These are phyloP conservation scores for Bombus balteatus DNA, from an alignment of 1,140 invertebrate genomes.

Conservation along the genomic window DNA sequence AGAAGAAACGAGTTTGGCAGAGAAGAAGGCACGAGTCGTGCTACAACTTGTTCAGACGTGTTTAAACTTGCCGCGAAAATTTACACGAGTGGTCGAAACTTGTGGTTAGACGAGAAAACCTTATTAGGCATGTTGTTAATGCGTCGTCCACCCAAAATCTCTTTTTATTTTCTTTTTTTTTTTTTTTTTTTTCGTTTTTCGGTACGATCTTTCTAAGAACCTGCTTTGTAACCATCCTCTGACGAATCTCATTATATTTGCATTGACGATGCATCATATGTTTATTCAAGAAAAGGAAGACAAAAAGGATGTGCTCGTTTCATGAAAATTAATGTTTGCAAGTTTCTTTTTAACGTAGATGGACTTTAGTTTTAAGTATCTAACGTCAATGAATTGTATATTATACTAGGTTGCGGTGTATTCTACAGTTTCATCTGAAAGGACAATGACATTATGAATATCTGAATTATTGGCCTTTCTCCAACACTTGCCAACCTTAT, in stretches of 20 bases:
- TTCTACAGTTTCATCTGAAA: neutral
- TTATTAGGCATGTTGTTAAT: slow-evolving; percentile 32
- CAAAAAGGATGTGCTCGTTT: neutral
- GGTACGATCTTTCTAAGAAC: slow-evolving; percentile 21
- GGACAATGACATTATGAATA: neutral
- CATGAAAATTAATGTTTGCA: neutral
- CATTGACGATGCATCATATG: neutral
- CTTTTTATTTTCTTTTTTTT: neutral
- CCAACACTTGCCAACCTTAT: neutral
- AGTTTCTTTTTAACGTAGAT: neutral
- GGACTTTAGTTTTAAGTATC: neutral
- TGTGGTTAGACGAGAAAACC: slow-evolving; percentile 20
- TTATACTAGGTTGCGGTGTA: neutral
- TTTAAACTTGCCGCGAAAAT: slow-evolving; percentile 2
- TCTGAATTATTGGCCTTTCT: neutral
- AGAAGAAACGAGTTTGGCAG: slow-evolving; percentile 14
- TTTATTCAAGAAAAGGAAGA: neutral
- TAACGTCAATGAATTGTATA: neutral
- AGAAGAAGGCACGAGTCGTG: neutral
- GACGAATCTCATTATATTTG: slow-evolving; percentile 16
- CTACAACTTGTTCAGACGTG: neutral
- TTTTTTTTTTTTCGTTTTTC: no score
- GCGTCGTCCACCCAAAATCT: neutral
- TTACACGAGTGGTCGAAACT: neutral
- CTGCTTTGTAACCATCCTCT: neutral